Evolutionary conservation across 2,113 vertebrate species (phyloP), one percentile per base, ranked within the genome.

Genomic region (Sinosuthora webbiana): DNA sequence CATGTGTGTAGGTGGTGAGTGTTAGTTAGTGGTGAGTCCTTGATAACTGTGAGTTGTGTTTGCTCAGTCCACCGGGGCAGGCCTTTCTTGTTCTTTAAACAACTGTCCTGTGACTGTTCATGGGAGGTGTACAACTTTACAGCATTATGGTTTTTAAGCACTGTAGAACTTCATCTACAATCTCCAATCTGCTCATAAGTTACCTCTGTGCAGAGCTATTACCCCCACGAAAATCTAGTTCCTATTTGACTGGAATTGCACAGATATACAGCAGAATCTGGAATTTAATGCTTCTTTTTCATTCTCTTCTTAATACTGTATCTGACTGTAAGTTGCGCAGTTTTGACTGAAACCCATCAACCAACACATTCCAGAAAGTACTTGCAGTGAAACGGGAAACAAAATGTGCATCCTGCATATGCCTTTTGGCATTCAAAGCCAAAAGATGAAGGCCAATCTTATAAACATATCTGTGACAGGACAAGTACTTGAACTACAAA

Each of bases 191-290:
- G 33, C 23, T 17, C 37, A 30, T 28, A 59, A 33, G 24, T 17
- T 75, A 52, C 15, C 19, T 78, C 28, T 73, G 4, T 60, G n/a
- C n/a, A n/a, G n/a, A n/a, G n/a, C n/a, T n/a, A n/a, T n/a, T 74
- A 68, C 0, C 11, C 9, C 23, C 1, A 2, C 0, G 0, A 52
- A 68, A 84, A n/a, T 55, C 19, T 77, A 1, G 9, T 33, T 77
- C 10, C 31, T 68, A 1, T 68, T 71, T 83, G 52, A 41, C 28
- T 74, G 52, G 28, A 52, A 30, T 85, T 70, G n/a, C 31, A 33
- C 10, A 30, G 7, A 12, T 47, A 8, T 2, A 23, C 30, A 47
- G 18, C 22, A 55, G 39, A 59, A n/a, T n/a, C n/a, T n/a, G 41
- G 44, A 83, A 87, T 81, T 74, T 52, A 35, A 47, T 47, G 4